Conservation (phyloP, 2,797 vertebrate genomes). For the Kryptopterus vitreolus region DNA sequence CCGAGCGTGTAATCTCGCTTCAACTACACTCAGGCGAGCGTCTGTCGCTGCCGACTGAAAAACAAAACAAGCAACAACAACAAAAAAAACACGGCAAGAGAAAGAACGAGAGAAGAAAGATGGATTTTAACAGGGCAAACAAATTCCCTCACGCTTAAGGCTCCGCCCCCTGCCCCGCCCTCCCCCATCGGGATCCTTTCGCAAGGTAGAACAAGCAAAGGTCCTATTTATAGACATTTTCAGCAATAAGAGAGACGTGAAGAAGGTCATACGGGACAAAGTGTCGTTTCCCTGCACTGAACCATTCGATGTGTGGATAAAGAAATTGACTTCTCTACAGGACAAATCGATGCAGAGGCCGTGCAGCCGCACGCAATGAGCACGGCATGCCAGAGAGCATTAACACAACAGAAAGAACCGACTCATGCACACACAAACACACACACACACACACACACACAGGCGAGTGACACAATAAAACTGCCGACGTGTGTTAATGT, state of each 20-base stretch:
- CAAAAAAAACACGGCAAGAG: background rate
- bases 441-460: background rate
- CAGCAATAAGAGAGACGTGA: background rate
- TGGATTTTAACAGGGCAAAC: background rate
- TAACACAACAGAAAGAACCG: background rate
- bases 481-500: background rate
- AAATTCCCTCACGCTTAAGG: background rate
- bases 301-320: constrained; percentile 25
- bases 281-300: no score
- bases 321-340: constrained; percentile 1
- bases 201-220: background rate
- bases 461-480: no score
- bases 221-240: background rate
- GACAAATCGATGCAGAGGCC: constrained; percentile 25
- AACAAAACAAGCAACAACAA: no score
- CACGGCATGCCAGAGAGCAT: background rate
- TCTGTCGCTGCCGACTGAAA: constrained; percentile 60
- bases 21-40: constrained; percentile 65
- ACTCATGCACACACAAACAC: background rate
- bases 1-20: constrained; percentile 64
- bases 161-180: no score
- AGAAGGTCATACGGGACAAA: background rate
- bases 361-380: constrained; percentile 3
- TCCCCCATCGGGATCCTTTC: background rate
- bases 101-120: constrained; percentile 10